Evolutionary conservation across 1,140 invertebrate genomes (phyloP), one percentile per base, ranked within the genome.

Genomic region (Rhopalosiphum maidis): DNA sequence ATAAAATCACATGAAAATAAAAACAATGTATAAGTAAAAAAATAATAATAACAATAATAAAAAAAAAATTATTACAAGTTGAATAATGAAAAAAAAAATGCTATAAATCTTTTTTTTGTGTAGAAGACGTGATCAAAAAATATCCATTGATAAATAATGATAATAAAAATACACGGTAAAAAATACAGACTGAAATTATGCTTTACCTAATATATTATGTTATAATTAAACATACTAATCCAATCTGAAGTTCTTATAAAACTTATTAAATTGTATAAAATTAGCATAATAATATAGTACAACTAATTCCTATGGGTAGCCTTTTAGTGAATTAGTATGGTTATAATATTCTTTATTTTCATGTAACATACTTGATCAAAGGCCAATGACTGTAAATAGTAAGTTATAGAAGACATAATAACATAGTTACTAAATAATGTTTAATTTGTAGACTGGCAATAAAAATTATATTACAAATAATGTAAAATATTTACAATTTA

Each of bases 1-100:
- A 87, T 48, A 51, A 87, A 46, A 87, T 51, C 86, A 51, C 48
- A 51, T 88, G 21, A 35, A 88, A 51, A 48, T 51, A 88, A 51
- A 35, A 88, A 51, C n/a, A 88, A 35, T n/a, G 7, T 54, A 7
- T 18, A 87, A 18, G 41, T 85, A 87, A 87, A 48, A 46, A 48
- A n/a, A 30, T 23, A 43, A 43, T 43, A 43, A 85, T 41, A 43
- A 87, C 11, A 48, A 87, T n/a, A 48, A 87, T 87, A 51, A 88
- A 21, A 88, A 88, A 30, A 86, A 30, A 48, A 88, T 88, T 35
- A 51, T 51, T 88, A n/a, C n/a, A 0, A 21, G 46, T 88, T 2
- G 7, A 48, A n/a, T 48, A 41, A 41, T 41, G n/a, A n/a, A 4
- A n/a, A 87, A 86, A 37, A 46, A 48, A 30, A n/a, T 85, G 35